These are phyloP conservation scores for Prunella himalayana DNA, from an alignment of 2,113 vertebrate species.

Conservation along the genomic window DNA sequence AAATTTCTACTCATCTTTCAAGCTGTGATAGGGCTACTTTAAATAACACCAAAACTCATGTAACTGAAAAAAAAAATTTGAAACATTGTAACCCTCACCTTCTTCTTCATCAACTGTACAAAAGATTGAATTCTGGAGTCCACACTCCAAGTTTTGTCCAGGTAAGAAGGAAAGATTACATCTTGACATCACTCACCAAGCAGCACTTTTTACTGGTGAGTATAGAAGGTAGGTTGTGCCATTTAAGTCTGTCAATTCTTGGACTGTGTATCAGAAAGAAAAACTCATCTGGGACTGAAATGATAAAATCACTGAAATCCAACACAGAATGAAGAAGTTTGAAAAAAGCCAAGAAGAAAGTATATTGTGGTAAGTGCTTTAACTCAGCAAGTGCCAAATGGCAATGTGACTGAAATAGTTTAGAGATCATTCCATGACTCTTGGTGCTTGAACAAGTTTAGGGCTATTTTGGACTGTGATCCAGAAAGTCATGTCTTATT, in stretches of 20 bases:
- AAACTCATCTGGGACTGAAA: not conserved
- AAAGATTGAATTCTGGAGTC: not conserved
- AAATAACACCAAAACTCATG: fast-evolving
- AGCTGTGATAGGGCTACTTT: not conserved
- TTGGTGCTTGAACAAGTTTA: not conserved
- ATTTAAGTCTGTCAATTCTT: not conserved
- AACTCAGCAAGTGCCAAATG: not conserved
- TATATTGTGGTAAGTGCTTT: not conserved
- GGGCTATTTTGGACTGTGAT: not conserved
- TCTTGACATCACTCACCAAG: not conserved
- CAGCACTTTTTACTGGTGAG: not conserved
- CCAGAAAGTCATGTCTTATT: not conserved
- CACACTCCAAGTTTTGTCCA: not conserved
- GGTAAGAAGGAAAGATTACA: not conserved
- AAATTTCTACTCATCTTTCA: not conserved
- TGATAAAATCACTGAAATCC: not conserved
- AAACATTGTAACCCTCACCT: not conserved
- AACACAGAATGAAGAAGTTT: not conserved
- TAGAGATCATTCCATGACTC: not conserved
- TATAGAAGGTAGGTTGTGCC: not conserved
- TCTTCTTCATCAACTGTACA: not conserved
- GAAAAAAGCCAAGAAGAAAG: not conserved
- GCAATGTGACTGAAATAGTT: not conserved
- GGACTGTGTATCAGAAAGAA: not conserved
- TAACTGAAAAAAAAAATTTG: not conserved